Base-by-base conservation (phyloP, 2,888 invertebrate genomes). In the Pterostichus niger region DNA sequence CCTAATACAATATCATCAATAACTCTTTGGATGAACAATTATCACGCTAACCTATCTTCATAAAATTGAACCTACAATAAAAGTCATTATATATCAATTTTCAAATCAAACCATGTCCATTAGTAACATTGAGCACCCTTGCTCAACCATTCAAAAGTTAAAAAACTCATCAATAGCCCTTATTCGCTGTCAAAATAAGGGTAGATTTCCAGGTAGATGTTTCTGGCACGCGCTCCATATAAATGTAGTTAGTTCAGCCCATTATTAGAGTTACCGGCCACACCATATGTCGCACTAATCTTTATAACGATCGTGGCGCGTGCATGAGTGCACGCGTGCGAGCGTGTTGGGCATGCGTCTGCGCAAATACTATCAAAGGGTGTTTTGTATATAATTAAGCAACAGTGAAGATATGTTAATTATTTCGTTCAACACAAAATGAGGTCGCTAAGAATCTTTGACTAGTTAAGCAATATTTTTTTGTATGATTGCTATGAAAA, bases 21-120 rank as follows among this genome's bases (percentile, higher is more conserved):
- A 71, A 71, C 68, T 71, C 44, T 71, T 71, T 17, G 46, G 44
- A n/a, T n/a, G n/a, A 9, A 6, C 44, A 71, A 64, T 64, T 64
- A 64, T 10, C 15, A 71, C 68, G 44, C 46, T 52, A 52, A 52
- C 52, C 75, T 49, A 46, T 24, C 73, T 33, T 75, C 52, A 75
- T 75, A 73, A 73, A 73, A 73, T 7, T 15, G 40, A 75, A 59
- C 75, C 77, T 68, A 33, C 76, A 84, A 85, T 84, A 82, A 84
- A 84, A 85, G 85, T 85, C 85, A 85, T 85, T 85, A 85, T 85
- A 85, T 85, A 85, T 85, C 85, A 85, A 85, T 85, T 85, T 85
- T 84, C 85, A 81, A 83, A 85, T 85, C 80, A 85, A 85, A 85
- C 84, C 84, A 81, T 83, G 82, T 84, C 84, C 84, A 85, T 84